Base-by-base conservation (phyloP, 2,113 vertebrate species). In the Noturus placidus region DNA sequence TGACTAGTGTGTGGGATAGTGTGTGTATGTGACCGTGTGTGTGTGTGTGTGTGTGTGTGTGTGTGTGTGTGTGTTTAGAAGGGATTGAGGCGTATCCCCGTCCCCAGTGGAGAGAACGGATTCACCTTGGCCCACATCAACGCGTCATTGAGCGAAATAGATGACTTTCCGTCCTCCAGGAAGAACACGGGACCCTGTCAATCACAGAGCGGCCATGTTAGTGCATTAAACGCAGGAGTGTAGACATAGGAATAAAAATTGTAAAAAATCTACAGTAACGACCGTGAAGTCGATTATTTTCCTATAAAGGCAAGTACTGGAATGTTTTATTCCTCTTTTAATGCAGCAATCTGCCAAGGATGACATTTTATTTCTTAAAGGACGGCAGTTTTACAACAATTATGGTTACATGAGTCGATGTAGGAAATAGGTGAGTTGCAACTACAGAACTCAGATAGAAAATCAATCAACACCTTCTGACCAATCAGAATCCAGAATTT, bases 41-140 rank as follows among this genome's bases (percentile, higher is more conserved):
- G 42, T 94, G 46, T 50, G 46, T 50, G 46, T 46, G 42, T 94
- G 17, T 67, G 50, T 67, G 81, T 83, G 50, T 61, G 33, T 50
- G 35, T 27, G 52, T 61, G 72, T 80, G 83, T 33, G 77, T 74
- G 57, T 86, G 19, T 81, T 97, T 93, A 99, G 94, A 99, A 99
- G n/a, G 98, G 98, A 92, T 98, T 99, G 85, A 99, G 95, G 80
- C 97, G 96, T 88, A 99, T 92, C 89, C 98, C 98, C 25, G 98
- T 99, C 86, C 98, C 98, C 89, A 99, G 93, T 0, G 98, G 98
- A 81, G 98, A 99, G 92, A 99, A 99, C 5, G 97, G 97, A 91
- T 99, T 99, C 88, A 99, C 98, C 91, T 99, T 99, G 46, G 98
- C 97, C 98, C 98, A 99, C 98, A 99, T 99, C 88, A 99, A 91